These are phyloP conservation scores for Nothura maculosa DNA, from an alignment of 2,797 vertebrate species.

Conservation along the genomic window DNA sequence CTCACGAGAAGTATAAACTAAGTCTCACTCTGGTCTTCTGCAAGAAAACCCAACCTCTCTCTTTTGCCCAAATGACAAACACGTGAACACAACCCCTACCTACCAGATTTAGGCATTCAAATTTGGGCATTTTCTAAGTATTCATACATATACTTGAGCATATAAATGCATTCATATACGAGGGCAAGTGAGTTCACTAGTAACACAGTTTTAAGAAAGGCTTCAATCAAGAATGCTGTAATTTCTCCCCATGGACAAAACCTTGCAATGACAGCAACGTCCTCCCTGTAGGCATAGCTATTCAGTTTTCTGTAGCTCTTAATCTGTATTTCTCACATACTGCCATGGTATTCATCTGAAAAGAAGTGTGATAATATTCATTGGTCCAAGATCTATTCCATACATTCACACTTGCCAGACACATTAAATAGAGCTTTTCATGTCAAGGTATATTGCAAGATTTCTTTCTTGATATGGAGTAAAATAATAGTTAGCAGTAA, in stretches of 20 bases:
- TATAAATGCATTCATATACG: not conserved
- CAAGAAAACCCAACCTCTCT: not conserved
- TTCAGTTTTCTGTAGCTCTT: slow-evolving; percentile 56
- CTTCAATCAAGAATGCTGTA: slow-evolving; percentile 6
- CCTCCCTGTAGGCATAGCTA: not conserved
- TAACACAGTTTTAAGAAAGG: slow-evolving; percentile 1
- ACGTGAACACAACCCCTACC: not conserved
- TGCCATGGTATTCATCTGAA: slow-evolving; percentile 36
- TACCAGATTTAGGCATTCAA: not conserved
- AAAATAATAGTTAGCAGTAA: not conserved
- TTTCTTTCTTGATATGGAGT: not conserved
- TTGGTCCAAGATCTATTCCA: slow-evolving; percentile 20
- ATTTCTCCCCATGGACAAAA: not conserved
- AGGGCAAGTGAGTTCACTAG: not conserved
- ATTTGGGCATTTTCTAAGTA: not conserved
- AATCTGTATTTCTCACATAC: slow-evolving; percentile 20
- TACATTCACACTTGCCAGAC: not conserved
- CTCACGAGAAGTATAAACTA: not conserved
- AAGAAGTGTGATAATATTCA: slow-evolving; percentile 35
- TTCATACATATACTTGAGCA: not conserved
- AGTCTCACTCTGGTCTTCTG: not conserved
- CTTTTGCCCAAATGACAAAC: not conserved
- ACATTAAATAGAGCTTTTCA: not conserved
- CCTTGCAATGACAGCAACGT: not conserved
- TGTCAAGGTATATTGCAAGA: not conserved